A percentile compares a stretch with the other conserved stretches of the same genome.
These are phyloP conservation scores for Mormyrus proboscirostris DNA, from an alignment of 2,797 vertebrate species.

Conservation along the genomic window DNA sequence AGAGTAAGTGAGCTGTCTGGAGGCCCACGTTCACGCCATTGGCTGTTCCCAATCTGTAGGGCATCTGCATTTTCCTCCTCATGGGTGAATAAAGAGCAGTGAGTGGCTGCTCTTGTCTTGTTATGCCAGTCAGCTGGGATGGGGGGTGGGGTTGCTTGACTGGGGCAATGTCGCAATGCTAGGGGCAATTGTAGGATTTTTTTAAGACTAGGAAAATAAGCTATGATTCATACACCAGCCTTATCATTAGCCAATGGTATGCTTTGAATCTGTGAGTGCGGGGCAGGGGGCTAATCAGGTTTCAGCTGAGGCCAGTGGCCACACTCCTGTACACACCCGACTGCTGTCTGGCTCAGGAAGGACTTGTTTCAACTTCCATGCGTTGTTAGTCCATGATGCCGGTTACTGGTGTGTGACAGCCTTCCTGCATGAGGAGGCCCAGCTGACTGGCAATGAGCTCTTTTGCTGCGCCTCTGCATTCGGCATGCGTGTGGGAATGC, in stretches of 20 bases:
- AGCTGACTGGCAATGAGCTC: neutral
- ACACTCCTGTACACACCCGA: neutral
- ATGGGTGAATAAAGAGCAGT: neutral
- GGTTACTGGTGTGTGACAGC: neutral
- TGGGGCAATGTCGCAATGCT: neutral
- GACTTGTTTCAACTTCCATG: neutral
- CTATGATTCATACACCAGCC: neutral
- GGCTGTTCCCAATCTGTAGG: neutral
- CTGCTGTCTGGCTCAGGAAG: neutral
- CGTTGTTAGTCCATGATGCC: neutral
- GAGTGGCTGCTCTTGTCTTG: neutral
- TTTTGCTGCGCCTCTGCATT: neutral
- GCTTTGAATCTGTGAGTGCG: neutral
- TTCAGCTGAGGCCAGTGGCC: neutral
- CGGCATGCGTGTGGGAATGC: neutral
- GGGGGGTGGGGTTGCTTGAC: neutral
- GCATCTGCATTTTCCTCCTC: neutral
- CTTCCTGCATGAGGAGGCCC: neutral
- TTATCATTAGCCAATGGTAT: neutral
- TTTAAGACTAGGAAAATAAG: neutral
- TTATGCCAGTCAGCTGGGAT: neutral
- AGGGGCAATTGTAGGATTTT: neutral
- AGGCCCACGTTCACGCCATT: neutral
- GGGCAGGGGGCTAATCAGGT: neutral
- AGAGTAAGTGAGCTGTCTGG: constrained; percentile 63